Evolutionary conservation across 2,797 vertebrate species (phyloP).

Genomic region (Pangasius krempfi): DNA sequence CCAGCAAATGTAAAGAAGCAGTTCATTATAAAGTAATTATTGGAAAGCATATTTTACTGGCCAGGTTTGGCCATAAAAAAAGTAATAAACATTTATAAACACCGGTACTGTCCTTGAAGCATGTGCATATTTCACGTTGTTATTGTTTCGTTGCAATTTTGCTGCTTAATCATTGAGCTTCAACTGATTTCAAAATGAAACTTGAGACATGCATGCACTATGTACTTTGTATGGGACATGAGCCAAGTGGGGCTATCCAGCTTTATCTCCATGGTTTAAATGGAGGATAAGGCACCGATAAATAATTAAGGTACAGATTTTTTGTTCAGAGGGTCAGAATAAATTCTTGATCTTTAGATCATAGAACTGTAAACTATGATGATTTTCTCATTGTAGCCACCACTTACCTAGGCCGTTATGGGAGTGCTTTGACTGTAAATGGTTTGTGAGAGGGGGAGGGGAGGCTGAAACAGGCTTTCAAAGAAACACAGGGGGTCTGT

Average conservation of each 20-base stretch:
- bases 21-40: neutral
- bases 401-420: slow-evolving; percentile 2
- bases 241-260: neutral
- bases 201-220: neutral
- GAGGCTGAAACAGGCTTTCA: slow-evolving; percentile 33
- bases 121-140: neutral
- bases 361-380: neutral
- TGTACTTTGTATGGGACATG: slow-evolving; percentile 10
- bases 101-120: neutral
- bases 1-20: neutral
- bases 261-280: neutral
- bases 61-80: neutral
- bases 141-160: slow-evolving; percentile 4
- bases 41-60: too few relatives aligned
- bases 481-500: slow-evolving; percentile 11
- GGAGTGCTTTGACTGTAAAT: slow-evolving; percentile 32
- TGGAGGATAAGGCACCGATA: neutral
- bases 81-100: neutral
- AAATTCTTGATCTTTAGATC: neutral
- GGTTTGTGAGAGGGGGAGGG: slow-evolving; percentile 20
- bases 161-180: slow-evolving; percentile 27
- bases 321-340: neutral
- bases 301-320: slow-evolving; percentile 9
- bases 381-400: neutral
- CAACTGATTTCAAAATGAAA: slow-evolving; percentile 19